Evolutionary conservation across 2,797 vertebrate genomes (phyloP), one percentile per base, ranked within the genome.

Genomic region (Lepilemur septentrionalis): DNA sequence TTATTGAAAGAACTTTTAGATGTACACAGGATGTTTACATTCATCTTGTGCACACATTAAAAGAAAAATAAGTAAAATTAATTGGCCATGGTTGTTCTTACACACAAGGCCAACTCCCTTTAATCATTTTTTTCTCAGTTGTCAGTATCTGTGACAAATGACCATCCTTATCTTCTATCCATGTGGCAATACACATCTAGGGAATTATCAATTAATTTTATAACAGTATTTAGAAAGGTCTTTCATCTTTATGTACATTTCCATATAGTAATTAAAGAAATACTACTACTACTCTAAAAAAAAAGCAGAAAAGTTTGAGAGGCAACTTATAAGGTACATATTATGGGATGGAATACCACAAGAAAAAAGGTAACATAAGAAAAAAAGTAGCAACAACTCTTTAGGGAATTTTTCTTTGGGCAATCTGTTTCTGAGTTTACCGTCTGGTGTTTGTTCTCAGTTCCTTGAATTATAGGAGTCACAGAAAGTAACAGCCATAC

Each of bases 361-460:
- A 79, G 61, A 65, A 87, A 87, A 72, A 88, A 22, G 4, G 48
- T 84, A 82, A 81, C 23, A 11, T 2, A 25, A 73, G 11, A 81
- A 86, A 79, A 93, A 72, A 72, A 32, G 17, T 4, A 81, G 32
- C 10, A 87, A 48, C 32, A 52, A 32, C 55, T 87, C 46, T 35
- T 73, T 61, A 76, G 76, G 70, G 79, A 93, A 63, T 63, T 94
- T 89, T 69, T 82, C 61, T 78, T 35, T 28, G 63, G 4, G n/a
- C 14, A 22, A 85, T 91, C 55, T 82, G 96, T 94, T 95, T 92
- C 57, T 43, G 41, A 89, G 63, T 75, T 79, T 91, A 93, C 1
- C 43, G 94, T 85, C 95, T 93, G 80, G 41, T 87, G 86, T 92
- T 78, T 95, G 73, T 79, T 91, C 70, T 80, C 22, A 22, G 72